These are phyloP conservation scores for Pristionchus exspectatus DNA, from an alignment of 2,888 invertebrate genomes.

Conservation along the genomic window DNA sequence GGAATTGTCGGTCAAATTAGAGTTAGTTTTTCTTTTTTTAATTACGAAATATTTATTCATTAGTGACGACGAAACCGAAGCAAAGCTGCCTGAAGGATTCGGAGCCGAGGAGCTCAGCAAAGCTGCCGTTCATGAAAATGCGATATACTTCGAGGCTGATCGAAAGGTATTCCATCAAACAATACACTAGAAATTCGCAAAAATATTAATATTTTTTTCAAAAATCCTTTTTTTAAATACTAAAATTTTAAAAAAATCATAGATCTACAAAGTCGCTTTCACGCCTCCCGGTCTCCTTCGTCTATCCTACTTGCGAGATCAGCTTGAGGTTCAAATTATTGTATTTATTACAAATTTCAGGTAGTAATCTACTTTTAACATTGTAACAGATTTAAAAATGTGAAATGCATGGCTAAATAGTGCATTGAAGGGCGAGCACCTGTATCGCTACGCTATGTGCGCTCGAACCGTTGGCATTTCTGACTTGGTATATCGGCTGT, in stretches of 20 bases:
- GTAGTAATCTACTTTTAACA: no score
- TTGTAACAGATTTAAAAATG: no score
- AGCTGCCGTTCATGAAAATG: background rate
- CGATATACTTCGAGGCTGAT: background rate
- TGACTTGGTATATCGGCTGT: background rate
- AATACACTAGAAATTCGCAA: no score
- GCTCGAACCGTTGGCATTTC: background rate
- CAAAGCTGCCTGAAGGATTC: background rate
- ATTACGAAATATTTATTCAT: no score
- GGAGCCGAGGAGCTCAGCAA: background rate
- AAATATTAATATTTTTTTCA: no score
- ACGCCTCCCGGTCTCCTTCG: background rate
- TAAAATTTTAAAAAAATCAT: background rate
- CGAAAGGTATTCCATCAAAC: background rate
- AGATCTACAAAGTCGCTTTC: conserved; percentile 11
- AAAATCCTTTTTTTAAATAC: no score
- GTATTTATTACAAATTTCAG: no score
- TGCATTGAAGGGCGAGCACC: background rate
- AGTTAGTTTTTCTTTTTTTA: background rate
- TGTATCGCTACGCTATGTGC: background rate
- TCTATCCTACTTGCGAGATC: background rate
- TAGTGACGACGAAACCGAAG: conserved; percentile 3
- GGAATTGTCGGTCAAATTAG: background rate
- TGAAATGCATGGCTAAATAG: no score
- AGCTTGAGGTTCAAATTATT: background rate